These are phyloP conservation scores for Archilochus colubris DNA, from an alignment of 2,113 vertebrate species.

Conservation along the genomic window DNA sequence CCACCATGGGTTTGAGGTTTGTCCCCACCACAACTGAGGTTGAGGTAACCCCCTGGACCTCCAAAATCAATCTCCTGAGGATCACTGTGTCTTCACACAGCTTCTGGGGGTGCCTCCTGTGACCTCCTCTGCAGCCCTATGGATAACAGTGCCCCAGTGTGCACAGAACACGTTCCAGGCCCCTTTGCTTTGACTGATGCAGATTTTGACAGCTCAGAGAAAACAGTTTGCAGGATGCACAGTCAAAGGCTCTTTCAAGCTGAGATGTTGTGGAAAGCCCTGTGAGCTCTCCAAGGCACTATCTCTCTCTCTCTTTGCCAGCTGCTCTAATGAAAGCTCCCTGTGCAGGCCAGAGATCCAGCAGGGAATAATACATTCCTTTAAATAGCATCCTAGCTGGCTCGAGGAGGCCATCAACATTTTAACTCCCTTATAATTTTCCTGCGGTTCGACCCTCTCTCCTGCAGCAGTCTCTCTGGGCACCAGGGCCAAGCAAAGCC, in stretches of 20 bases:
- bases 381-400: slow-evolving; percentile 43
- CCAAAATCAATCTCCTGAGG: not conserved
- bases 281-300: not conserved
- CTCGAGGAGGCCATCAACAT: not conserved
- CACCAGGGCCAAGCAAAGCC: not conserved
- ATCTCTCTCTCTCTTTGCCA: slow-evolving; percentile 30
- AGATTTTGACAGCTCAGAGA: slow-evolving; percentile 38
- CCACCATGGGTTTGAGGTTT: not conserved
- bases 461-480: not conserved
- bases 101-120: not conserved
- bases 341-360: slow-evolving; percentile 29
- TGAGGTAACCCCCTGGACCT: not conserved
- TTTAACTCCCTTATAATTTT: slow-evolving; percentile 43
- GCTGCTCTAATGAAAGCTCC: slow-evolving; percentile 27
- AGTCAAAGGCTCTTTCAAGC: slow-evolving; percentile 49
- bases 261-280: not conserved
- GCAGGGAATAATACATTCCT: slow-evolving; percentile 35
- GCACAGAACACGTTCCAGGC: not conserved
- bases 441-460: not conserved
- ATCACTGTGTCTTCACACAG: rapidly evolving
- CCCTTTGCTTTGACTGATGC: slow-evolving; percentile 1
- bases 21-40: not conserved
- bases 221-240: slow-evolving; percentile 53
- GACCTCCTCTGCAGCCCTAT: not conserved
- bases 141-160: rapidly evolving